Percentiles rank a stretch among this genome's conserved stretches.
Evolutionary conservation across 2,797 vertebrate species (phyloP).

Genomic region (Podargus strigoides): DNA sequence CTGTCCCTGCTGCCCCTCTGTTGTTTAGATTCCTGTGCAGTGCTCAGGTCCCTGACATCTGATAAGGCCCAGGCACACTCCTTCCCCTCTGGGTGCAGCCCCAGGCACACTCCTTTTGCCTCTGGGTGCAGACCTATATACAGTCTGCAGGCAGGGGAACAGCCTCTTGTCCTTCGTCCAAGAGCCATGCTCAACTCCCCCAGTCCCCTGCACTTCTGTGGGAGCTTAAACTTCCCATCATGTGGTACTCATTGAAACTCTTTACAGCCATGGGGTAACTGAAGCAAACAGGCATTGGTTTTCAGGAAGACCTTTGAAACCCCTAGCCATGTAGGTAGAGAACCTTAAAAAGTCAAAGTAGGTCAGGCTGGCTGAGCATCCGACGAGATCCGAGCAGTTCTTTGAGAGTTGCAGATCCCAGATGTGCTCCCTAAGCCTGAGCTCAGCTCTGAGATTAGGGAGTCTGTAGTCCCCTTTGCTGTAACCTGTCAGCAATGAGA

Average conservation of each 20-base stretch:
- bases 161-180: background rate
- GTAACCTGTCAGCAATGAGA: background rate
- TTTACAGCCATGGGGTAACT: background rate
- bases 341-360: background rate
- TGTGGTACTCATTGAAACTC: background rate
- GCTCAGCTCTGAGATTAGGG: rapidly evolving
- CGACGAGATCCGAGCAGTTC: background rate
- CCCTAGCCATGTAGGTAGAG: background rate
- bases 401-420: background rate
- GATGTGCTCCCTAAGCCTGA: background rate
- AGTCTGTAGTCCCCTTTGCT: rapidly evolving
- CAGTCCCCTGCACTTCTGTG: background rate
- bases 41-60: background rate
- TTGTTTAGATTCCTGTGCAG: background rate
- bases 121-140: background rate
- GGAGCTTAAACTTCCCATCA: background rate
- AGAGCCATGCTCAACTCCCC: background rate
- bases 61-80: background rate
- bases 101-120: rapidly evolving
- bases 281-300: background rate
- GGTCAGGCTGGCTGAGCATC: background rate
- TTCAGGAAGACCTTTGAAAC: background rate
- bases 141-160: background rate
- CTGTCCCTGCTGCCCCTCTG: background rate
- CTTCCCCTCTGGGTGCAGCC: background rate